Evolutionary conservation across 2,113 vertebrate species (phyloP), one percentile per base, ranked within the genome.

Genomic region (Furnarius figulus): DNA sequence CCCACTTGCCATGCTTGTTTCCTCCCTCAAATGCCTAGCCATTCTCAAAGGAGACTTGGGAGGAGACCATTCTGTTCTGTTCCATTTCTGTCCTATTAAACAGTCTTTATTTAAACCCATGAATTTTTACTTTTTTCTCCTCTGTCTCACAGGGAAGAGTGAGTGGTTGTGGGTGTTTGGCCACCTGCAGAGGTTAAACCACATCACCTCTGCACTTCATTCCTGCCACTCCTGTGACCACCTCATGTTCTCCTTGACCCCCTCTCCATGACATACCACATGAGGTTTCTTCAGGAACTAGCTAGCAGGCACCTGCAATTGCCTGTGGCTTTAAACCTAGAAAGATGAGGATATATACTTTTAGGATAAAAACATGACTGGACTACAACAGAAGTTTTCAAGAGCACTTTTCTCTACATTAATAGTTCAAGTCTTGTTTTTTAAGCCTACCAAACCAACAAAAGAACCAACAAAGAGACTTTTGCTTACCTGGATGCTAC

Each of bases 401-500:
- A 75, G 72, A 62, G 10, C 28, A 44, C 6, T 52, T 73, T 52
- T 53, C 15, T 35, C 68, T 63, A 21, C 15, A 67, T 33, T 27
- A 78, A 42, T 6, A 50, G 12, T 33, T 59, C 5, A 53, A 58
- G 12, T 22, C 39, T 71, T 44, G 8, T 20, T 86, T 94, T 42
- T 72, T 66, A 90, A 95, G 42, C 14, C 35, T 9, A 8, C 8
- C 8, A 52, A 56, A 80, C 24, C 13, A 58, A 84, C 9, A 77
- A 24, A 85, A 75, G 31, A 89, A 71, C 6, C 9, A 75, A 52
- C 11, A 31, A 67, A 71, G 71, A 58, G 18, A 68, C 9, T 87
- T 50, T 33, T 67, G 52, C 92, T 96, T 94, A 98, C 98, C 98
- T 98, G 73, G 98, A 98, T 55, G 98, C 98, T 59, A 98, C 98